phyloP scores from a whole-genome alignment of 1,140 invertebrate genomes.

The Zaprionus taronus region DNA sequence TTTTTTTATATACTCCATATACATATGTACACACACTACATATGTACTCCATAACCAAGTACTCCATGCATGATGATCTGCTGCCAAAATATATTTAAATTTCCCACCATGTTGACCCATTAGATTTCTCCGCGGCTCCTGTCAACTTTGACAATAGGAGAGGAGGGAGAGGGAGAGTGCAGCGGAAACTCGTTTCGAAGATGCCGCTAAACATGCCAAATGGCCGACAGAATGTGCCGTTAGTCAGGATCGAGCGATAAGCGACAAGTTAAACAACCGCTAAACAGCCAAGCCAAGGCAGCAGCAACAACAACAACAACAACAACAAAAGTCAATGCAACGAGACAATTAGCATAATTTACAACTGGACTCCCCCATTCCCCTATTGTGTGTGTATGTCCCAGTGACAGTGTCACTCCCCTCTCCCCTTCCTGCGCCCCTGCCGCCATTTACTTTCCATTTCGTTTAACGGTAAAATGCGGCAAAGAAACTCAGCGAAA shows the following conservation, averaged over 20 bases:
- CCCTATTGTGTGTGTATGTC: slow-evolving; percentile 21
- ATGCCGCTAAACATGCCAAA: slow-evolving; percentile 43
- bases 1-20: too few relatives aligned
- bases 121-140: slow-evolving; percentile 43
- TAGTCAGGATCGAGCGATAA: slow-evolving; percentile 63
- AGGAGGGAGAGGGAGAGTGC: neutral
- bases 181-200: slow-evolving; percentile 12
- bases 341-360: slow-evolving; percentile 77
- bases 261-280: slow-evolving; percentile 41
- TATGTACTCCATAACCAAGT: neutral
- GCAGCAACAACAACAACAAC: slow-evolving; percentile 27
- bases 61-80: neutral
- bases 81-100: neutral
- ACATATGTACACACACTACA: too few relatives aligned
- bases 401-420: neutral
- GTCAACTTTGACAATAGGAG: slow-evolving; percentile 28
- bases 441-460: slow-evolving; percentile 70
- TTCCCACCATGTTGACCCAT: neutral
- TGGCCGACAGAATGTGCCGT: slow-evolving; percentile 53
- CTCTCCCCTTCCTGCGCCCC: neutral
- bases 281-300: slow-evolving; percentile 5
- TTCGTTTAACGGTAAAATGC: slow-evolving; percentile 75
- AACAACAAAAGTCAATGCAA: slow-evolving; percentile 21
- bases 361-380: slow-evolving; percentile 38
- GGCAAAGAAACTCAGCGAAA: slow-evolving; percentile 53